A percentile compares a stretch with the other conserved stretches of the same genome.
phyloP scores from a whole-genome alignment of 2,888 invertebrate genomes.

The Synergus gifuensis region DNA sequence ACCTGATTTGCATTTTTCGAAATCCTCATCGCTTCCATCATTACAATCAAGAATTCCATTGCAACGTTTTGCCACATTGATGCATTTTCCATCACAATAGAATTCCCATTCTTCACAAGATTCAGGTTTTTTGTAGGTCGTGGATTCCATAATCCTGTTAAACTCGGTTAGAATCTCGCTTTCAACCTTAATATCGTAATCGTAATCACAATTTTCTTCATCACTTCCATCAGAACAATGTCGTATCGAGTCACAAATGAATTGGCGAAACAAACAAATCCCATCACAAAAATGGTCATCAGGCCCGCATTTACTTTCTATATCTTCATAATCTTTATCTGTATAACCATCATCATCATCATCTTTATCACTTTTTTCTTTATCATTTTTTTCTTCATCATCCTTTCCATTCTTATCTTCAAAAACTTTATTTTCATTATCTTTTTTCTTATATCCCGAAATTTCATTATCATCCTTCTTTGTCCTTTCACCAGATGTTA shows the following conservation, averaged over 20 bases:
- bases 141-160: constrained; percentile 4
- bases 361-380: constrained; percentile 2
- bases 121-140: background rate
- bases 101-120: constrained; percentile 49
- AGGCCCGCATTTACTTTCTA: background rate
- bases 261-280: background rate
- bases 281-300: constrained; percentile 33
- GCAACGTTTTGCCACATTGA: constrained; percentile 79
- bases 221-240: constrained; percentile 26
- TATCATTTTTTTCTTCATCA: background rate
- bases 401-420: constrained; percentile 7
- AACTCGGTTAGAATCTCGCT: constrained; percentile 48
- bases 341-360: constrained; percentile 29
- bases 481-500: constrained; percentile 41
- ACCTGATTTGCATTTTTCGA: constrained; percentile 56
- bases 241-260: constrained; percentile 11
- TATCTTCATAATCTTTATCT: constrained; percentile 32
- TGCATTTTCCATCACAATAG: constrained; percentile 80
- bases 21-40: constrained; percentile 81
- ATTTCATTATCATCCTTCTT: constrained; percentile 9
- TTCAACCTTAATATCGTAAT: constrained; percentile 65
- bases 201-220: constrained; percentile 36
- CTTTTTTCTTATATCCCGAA: background rate
- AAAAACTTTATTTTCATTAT: background rate
- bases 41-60: constrained; percentile 81